phyloP scores from a whole-genome alignment of 2,797 vertebrate genomes.

The Ambastaia sidthimunki region DNA sequence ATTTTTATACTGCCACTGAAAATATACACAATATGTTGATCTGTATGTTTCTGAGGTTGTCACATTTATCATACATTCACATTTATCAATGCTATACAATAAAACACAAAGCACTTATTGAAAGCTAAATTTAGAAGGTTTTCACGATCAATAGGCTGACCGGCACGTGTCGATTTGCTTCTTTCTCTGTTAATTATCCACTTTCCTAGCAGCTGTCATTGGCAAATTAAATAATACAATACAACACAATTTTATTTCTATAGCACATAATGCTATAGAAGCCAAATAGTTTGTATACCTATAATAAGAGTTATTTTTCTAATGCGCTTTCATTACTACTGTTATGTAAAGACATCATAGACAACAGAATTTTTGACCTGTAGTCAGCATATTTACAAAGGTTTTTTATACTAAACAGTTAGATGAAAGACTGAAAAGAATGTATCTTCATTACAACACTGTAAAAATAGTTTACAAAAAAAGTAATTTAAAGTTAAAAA shows the following conservation, averaged over 20 bases:
- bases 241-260: no score
- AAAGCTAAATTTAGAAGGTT: constrained; percentile 71
- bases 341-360: neutral
- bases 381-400: neutral
- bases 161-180: constrained; percentile 80
- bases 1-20: neutral
- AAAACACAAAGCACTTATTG: constrained; percentile 69
- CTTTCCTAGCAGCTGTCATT: constrained; percentile 79
- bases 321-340: no score
- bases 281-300: neutral
- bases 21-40: neutral
- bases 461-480: neutral
- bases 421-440: neutral
- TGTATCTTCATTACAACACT: neutral
- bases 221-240: constrained; percentile 71
- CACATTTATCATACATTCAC: constrained; percentile 2
- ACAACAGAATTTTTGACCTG: neutral
- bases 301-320: constrained; percentile 9
- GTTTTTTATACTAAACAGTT: neutral
- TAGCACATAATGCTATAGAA: no score
- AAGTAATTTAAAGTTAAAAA: no score
- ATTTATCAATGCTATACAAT: neutral
- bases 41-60: neutral
- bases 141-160: constrained; percentile 76
- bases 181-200: constrained; percentile 82